Evolutionary conservation across 2,113 vertebrate genomes (phyloP), one percentile per base, ranked within the genome.

Genomic region (Polypterus senegalus): DNA sequence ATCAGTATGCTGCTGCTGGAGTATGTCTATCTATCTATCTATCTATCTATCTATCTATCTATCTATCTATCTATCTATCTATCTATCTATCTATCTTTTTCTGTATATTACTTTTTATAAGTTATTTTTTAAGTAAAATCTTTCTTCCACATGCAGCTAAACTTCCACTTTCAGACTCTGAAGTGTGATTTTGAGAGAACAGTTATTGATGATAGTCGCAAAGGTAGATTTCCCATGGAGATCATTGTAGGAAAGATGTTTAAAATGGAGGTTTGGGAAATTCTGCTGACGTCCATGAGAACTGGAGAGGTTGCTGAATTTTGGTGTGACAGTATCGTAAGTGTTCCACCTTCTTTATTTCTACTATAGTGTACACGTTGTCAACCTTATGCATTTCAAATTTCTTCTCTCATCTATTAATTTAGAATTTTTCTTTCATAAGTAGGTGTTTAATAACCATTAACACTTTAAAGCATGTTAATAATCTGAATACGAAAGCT

Each of bases 161-260:
- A 85, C 47, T 94, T 94, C 73, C 82, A 93, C 72, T 93, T 91
- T 79, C 87, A 90, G 77, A 93, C 91, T 0, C 71, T 92, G 72
- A 76, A 87, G 69, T 88, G 90, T 4, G 27, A 90, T 80, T 93
- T 91, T 64, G 91, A 92, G 68, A 72, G 87, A 51, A 91, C 85
- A 0, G 83, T 91, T 67, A 82, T 92, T 0, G 91, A 91, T 0
- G 89, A 92, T 82, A 92, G 89, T 53, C 81, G 87, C 10, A 72
- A 78, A 58, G 80, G 78, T 3, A 79, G 85, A 51, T 61, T 74
- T 54, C 88, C 87, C 6, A 84, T 86, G 49, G 89, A 93, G 75
- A 89, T 93, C 68, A 89, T 91, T 10, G 81, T 91, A 43, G 90
- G 87, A 68, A 92, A 90, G 74, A 89, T 93, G 89, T 91, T 93